Evolutionary conservation across 2,888 invertebrate species (phyloP).

Genomic region (Nemurella pictetii): DNA sequence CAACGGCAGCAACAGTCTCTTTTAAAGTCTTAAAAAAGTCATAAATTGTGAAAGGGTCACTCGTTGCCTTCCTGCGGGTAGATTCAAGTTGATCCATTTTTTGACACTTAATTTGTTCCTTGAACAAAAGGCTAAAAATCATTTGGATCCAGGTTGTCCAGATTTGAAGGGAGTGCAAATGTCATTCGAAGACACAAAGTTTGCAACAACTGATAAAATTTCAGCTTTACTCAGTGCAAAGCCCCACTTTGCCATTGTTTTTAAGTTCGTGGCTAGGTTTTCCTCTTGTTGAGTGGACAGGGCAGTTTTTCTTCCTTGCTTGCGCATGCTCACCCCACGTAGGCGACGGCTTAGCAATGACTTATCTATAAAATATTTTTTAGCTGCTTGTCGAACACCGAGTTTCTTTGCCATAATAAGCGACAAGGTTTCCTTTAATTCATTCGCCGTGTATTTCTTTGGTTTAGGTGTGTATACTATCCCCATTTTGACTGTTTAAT

Average conservation of each 20-base stretch:
- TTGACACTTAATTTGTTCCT: constrained; percentile 28
- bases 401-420: too few relatives aligned
- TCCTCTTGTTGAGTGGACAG: too few relatives aligned
- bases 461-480: too few relatives aligned
- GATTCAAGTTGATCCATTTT: constrained; percentile 40
- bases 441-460: too few relatives aligned
- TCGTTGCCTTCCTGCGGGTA: constrained; percentile 34
- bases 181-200: background rate
- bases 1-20: constrained; percentile 27
- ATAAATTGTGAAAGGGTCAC: constrained; percentile 41
- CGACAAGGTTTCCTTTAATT: too few relatives aligned
- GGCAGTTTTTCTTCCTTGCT: too few relatives aligned
- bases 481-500: too few relatives aligned
- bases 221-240: background rate
- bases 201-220: background rate
- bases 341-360: too few relatives aligned
- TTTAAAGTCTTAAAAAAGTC: constrained; percentile 37
- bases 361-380: too few relatives aligned
- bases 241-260: background rate
- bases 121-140: background rate
- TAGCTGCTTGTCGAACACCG: too few relatives aligned
- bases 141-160: background rate
- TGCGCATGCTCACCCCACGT: too few relatives aligned
- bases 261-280: background rate
- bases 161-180: background rate